Base-by-base conservation (phyloP, 1,140 invertebrate genomes). In the Bactericera cockerelli region DNA sequence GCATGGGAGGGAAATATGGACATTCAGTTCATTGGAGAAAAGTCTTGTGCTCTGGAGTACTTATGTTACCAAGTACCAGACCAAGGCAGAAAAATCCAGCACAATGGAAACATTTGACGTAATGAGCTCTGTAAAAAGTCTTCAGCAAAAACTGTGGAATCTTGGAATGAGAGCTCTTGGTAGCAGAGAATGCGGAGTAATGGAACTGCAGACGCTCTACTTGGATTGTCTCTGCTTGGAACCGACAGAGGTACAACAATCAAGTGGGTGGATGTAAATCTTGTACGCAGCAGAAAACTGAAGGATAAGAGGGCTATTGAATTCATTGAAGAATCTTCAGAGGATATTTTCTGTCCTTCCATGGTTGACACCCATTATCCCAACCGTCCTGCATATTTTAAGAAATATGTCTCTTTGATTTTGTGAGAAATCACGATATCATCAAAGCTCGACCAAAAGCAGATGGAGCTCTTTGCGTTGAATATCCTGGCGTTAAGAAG, bases 361-460 rank as follows among this genome's bases (percentile, higher is more conserved):
- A 36, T 66, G 19, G 56, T 67, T 31, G 65, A 68, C 58, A 56
- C 64, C 58, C 60, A 62, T 59, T 69, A 68, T 63, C 65, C 67
- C 0, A 57, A 62, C 21, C 39, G 67, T 33, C 65, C 66, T 24
- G 10, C 33, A 36, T 58, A 67, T 59, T 58, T 67, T 31, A 62
- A 61, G 42, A 49, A 33, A 42, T 59, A 1, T 59, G 56, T 58
- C 62, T 66, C 31, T 65, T 63, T 54, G 65, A 66, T 49, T 66
- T 64, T 62, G 63, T 38, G 10, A 14, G 59, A 11, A 22, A 31
- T 25, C 55, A 59, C 36, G 28, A 25, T 16, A 59, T 55, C 21
- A 28, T 59, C 26, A 31, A 55, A 31, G 25, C 11, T 16, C 19
- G 24, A 24, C 39, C 24, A 19, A 58, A 42, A 58, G 56, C 16